Percentiles rank a stretch among this genome's conserved stretches.
Evolutionary conservation across 2,797 vertebrate genomes (phyloP).

Genomic region (Phoxinus dragarum): DNA sequence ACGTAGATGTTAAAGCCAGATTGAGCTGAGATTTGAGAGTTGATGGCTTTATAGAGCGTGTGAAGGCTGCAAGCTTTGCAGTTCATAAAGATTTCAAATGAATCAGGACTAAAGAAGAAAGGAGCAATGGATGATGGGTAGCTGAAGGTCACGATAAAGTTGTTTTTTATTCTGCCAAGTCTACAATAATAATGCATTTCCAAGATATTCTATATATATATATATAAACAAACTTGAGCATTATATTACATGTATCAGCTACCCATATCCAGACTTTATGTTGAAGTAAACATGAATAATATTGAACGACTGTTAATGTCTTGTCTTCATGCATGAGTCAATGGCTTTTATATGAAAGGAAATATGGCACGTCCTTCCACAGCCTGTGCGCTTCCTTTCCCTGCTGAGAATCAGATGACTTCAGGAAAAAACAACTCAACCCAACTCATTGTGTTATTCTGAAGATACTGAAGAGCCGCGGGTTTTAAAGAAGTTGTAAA

Average conservation of each 20-base stretch:
- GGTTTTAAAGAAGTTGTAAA: slow-evolving; percentile 48
- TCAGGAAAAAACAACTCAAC: slow-evolving; percentile 39
- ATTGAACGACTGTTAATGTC: not conserved
- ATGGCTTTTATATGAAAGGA: slow-evolving; percentile 2
- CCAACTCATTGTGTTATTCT: slow-evolving; percentile 17
- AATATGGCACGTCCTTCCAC: slow-evolving; percentile 23
- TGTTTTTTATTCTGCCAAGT: slow-evolving; percentile 59
- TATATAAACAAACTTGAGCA: not conserved
- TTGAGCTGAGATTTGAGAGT: slow-evolving; percentile 63
- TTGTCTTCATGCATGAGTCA: not conserved
- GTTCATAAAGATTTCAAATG: slow-evolving; percentile 71
- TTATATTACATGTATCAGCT: not conserved
- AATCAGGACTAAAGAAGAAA: slow-evolving; percentile 63
- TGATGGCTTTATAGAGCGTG: slow-evolving; percentile 64
- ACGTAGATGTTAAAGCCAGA: slow-evolving; percentile 65
- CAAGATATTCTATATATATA: not conserved
- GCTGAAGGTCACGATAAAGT: slow-evolving; percentile 70
- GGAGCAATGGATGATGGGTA: slow-evolving; percentile 69
- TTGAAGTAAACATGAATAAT: not conserved
- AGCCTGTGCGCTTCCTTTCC: slow-evolving; percentile 13
- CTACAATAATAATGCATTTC: not conserved
- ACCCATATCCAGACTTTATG: not conserved
- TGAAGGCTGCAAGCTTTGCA: slow-evolving; percentile 64
- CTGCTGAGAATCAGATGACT: slow-evolving; percentile 47
- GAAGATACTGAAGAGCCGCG: slow-evolving; percentile 22